phyloP scores from a whole-genome alignment of 2,888 invertebrate genomes.

The Bedellia somnulentella region DNA sequence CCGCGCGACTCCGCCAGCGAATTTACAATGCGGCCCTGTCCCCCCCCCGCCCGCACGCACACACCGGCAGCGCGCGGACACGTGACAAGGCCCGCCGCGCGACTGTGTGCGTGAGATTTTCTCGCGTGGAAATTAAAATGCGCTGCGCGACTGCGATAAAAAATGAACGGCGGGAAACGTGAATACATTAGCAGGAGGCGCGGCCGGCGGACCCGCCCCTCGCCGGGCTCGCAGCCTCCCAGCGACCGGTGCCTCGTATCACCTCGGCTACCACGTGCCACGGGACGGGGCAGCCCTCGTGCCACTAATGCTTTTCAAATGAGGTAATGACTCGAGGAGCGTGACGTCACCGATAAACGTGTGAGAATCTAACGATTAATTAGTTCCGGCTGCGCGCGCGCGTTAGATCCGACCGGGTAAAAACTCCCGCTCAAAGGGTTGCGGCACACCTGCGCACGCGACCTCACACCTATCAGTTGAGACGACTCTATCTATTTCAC shows the following conservation, averaged over 20 bases:
- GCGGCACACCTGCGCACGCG: no score
- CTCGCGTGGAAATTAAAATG: conserved; percentile 60
- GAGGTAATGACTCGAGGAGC: no score
- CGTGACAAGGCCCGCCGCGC: background rate
- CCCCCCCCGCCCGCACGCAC: conserved; percentile 1
- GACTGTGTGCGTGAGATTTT: conserved; percentile 46
- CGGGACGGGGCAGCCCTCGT: conserved; percentile 21
- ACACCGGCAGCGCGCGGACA: background rate
- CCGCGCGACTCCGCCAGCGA: conserved; percentile 1
- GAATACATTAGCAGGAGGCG: conserved; percentile 47
- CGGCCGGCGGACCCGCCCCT: conserved; percentile 29
- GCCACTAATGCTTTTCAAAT: conserved; percentile 8
- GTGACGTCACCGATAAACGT: conserved; percentile 11
- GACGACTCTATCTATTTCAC: no score
- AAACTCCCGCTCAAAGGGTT: conserved; percentile 23
- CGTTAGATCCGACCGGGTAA: conserved; percentile 25
- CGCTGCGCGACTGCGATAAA: conserved; percentile 59
- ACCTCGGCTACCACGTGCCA: conserved; percentile 31
- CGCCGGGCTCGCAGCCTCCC: no score
- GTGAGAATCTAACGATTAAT: conserved; percentile 29
- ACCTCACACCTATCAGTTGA: no score
- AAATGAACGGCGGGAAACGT: conserved; percentile 55
- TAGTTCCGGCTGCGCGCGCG: conserved; percentile 26
- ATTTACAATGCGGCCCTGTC: conserved; percentile 3
- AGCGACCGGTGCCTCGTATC: no score